These are phyloP conservation scores for Heliconius melpomene DNA, from an alignment of 1,140 invertebrate species.

Conservation along the genomic window DNA sequence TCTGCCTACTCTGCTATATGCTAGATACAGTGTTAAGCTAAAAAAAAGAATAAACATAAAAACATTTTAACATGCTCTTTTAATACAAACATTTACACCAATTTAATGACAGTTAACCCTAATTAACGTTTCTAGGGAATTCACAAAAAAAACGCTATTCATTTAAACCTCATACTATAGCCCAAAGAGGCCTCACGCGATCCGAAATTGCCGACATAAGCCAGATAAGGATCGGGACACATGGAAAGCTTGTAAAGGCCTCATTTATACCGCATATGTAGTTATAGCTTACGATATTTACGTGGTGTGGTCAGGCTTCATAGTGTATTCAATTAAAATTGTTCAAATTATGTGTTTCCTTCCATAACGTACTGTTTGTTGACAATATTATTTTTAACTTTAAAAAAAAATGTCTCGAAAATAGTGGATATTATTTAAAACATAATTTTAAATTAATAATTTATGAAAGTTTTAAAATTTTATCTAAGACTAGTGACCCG, in stretches of 20 bases:
- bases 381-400: background rate
- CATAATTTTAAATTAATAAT: too few species aligned
- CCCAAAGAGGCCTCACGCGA: conserved; percentile 56
- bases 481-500: too few species aligned
- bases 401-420: conserved; percentile 17
- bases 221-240: conserved; percentile 61
- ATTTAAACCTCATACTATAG: conserved; percentile 17
- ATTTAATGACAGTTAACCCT: conserved; percentile 12
- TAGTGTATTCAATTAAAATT: conserved; percentile 6
- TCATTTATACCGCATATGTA: conserved; percentile 43
- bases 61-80: too few species aligned
- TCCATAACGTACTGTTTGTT: conserved; percentile 5
- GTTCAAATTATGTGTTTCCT: conserved; percentile 8
- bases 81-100: background rate
- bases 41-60: too few species aligned
- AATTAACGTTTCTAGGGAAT: conserved; percentile 7
- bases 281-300: conserved; percentile 30
- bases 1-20: too few species aligned
- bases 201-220: conserved; percentile 55
- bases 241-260: conserved; percentile 55
- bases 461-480: too few species aligned
- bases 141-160: background rate
- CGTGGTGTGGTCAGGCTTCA: conserved; percentile 3
- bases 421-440: background rate
- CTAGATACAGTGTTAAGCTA: too few species aligned